Evolutionary conservation across 1,140 invertebrate species (phyloP).

Genomic region (Cydia fagiglandana): DNA sequence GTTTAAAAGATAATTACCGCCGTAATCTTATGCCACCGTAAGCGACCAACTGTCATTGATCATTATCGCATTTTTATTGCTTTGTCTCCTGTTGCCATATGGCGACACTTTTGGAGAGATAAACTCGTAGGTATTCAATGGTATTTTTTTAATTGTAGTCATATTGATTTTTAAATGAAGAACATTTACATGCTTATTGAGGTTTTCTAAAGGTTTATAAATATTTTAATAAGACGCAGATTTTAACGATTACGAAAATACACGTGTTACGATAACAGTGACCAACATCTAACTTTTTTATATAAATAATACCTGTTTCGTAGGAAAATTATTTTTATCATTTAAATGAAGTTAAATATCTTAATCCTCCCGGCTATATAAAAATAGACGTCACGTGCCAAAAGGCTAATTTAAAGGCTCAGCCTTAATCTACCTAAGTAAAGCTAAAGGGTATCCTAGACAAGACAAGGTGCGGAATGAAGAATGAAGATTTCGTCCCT

Average conservation of each 20-base stretch:
- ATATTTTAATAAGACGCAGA: neutral
- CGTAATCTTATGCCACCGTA: conserved; percentile 15
- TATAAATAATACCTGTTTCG: neutral
- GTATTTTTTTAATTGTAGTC: neutral
- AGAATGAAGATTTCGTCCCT: conserved; percentile 46
- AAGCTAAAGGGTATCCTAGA: conserved; percentile 9
- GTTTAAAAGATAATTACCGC: conserved; percentile 23
- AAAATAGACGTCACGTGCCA: neutral
- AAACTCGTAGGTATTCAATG: neutral
- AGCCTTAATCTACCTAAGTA: neutral
- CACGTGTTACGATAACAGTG: neutral
- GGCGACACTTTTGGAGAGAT: conserved; percentile 8
- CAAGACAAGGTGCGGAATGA: conserved; percentile 35
- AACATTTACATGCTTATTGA: neutral
- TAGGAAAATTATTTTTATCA: too few species aligned
- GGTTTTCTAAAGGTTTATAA: neutral
- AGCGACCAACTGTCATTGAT: conserved; percentile 30
- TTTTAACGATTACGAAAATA: neutral
- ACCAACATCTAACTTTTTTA: neutral
- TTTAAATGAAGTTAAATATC: too few species aligned
- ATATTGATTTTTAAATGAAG: neutral
- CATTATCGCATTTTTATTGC: conserved; percentile 27
- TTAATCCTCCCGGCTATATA: neutral
- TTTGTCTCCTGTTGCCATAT: conserved; percentile 26
- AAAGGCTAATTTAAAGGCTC: neutral